Conservation (phyloP, 2,888 invertebrate genomes). For the Trichacis sp. region DNA sequence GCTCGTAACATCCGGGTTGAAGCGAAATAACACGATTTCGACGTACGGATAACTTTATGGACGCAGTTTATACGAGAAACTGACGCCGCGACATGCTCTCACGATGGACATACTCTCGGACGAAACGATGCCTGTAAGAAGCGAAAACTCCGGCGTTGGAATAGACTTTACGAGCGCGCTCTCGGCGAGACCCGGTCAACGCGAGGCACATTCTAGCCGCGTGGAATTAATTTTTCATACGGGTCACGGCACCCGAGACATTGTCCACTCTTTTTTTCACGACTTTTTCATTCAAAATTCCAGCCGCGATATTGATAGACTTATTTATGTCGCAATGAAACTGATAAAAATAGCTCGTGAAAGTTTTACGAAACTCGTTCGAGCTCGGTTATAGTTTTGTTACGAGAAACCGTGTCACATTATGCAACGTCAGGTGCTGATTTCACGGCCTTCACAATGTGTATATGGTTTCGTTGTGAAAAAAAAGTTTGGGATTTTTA, state of each 20-base stretch:
- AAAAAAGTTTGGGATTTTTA: too few relatives aligned
- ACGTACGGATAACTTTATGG: not conserved
- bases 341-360: not conserved
- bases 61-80: not conserved
- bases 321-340: too few relatives aligned
- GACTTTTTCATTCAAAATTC: too few relatives aligned
- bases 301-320: too few relatives aligned
- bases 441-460: constrained; percentile 1
- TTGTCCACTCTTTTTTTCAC: too few relatives aligned
- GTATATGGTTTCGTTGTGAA: constrained; percentile 6
- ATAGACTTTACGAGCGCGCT: constrained; percentile 2
- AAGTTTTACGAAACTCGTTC: not conserved
- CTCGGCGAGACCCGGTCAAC: not conserved
- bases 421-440: not conserved
- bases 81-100: not conserved
- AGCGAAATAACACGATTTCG: not conserved
- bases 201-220: not conserved
- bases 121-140: constrained; percentile 2
- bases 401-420: not conserved
- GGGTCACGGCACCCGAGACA: not conserved
- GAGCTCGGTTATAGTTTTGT: not conserved
- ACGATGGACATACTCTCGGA: constrained; percentile 5
- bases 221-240: not conserved
- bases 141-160: not conserved
- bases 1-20: not conserved